Evolutionary conservation across 2,888 invertebrate species (phyloP), one percentile per base, ranked within the genome.

Genomic region (Tricholauxania praeusta): DNA sequence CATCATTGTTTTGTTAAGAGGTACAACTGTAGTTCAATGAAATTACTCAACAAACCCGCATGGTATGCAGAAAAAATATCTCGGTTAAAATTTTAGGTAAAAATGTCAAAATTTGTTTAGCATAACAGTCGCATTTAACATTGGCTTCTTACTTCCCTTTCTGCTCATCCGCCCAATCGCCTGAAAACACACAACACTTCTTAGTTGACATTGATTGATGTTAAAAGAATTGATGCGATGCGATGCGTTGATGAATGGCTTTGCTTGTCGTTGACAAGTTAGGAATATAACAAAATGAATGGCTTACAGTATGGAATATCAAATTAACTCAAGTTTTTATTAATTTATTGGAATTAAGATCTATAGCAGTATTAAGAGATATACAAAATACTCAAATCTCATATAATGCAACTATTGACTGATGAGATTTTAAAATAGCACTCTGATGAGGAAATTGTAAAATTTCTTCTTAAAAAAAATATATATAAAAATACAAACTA

Each of bases 121-220:
- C 39, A 10, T 10, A 39, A 39, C 39, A 10, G 39, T 39, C 39
- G 39, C 39, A 39, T 39, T 10, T 10, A 39, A 39, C 51, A 67
- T 68, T 19, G 60, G 63, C 62, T 49, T 65, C 48, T 51, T 49
- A 51, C 28, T 47, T 32, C 63, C 68, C 55, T 51, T 39, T 47
- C 63, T 47, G 62, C 17, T 55, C 14, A 39, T 49, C 67, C 32
- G 10, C 62, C 19, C 19, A 10, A 17, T 5, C 55, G 51, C 47
- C 52, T 59, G 17, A 52, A 64, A 67, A 71, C 72, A 75, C 57
- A 57, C 67, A 68, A 57, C 57, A 57, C 68, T 73, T 73, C 75
- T 71, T 67, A 53, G 62, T 22, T 75, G 75, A 75, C 75, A 74
- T 51, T 75, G 75, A 75, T 75, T 74, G 75, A 75, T 75, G 75